A percentile compares a stretch with the other conserved stretches of the same genome.
Conservation (phyloP, 2,888 invertebrate genomes). For the Papilio demoleus region DNA sequence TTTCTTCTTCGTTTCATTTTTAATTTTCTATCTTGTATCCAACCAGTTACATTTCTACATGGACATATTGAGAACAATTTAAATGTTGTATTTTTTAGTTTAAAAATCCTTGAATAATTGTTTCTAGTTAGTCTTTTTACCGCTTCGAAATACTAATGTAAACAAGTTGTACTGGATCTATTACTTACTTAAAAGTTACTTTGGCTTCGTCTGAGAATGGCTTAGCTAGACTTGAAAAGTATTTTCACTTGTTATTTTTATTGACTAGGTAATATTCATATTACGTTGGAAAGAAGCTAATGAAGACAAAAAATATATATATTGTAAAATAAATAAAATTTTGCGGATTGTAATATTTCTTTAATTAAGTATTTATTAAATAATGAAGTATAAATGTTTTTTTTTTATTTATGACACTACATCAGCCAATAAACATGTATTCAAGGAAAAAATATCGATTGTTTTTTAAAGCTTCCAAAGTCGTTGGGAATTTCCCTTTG, state of each 20-base stretch:
- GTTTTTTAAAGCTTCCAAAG: no score
- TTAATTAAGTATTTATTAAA: no score
- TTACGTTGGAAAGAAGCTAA: no score
- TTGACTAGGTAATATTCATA: not conserved
- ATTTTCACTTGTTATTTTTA: not conserved
- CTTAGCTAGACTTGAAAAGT: not conserved
- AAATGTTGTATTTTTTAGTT: not conserved
- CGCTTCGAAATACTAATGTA: not conserved
- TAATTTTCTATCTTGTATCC: not conserved
- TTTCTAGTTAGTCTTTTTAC: not conserved
- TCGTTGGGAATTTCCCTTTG: no score
- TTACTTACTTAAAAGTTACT: not conserved
- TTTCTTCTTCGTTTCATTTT: slow-evolving; percentile 2
- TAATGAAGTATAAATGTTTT: no score
- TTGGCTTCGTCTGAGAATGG: slow-evolving; percentile 84
- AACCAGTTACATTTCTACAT: not conserved
- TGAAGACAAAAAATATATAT: no score
- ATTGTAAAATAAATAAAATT: no score
- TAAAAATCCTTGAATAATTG: slow-evolving; percentile 7
- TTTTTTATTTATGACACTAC: no score
- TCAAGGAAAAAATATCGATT: no score
- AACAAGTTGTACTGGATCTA: not conserved
- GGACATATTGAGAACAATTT: slow-evolving; percentile 82
- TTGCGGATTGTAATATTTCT: no score
- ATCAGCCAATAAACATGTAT: no score